These are phyloP conservation scores for Lophura nycthemera DNA, from an alignment of 2,113 vertebrate species.

Conservation along the genomic window DNA sequence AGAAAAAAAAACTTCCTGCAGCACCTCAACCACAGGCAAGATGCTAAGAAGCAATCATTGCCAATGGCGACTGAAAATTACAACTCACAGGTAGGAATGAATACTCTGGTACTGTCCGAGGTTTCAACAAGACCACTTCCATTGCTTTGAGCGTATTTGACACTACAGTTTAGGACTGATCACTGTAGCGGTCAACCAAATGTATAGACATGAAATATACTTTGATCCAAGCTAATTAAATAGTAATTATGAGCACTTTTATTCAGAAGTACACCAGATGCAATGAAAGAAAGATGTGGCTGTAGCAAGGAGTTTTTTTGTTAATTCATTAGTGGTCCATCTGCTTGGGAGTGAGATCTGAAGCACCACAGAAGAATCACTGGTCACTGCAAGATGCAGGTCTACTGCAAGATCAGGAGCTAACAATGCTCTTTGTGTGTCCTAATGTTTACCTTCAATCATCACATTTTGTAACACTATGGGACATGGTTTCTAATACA, in stretches of 20 bases:
- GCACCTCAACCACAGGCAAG: background rate
- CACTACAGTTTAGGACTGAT: background rate
- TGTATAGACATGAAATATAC: background rate
- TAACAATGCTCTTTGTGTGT: background rate
- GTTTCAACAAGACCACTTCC: background rate
- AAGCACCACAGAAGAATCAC: background rate
- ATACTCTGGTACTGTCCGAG: background rate
- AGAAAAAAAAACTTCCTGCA: background rate
- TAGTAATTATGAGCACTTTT: fast-evolving
- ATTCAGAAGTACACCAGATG: background rate
- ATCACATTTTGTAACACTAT: background rate
- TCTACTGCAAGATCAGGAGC: background rate
- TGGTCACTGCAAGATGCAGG: background rate
- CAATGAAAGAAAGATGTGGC: fast-evolving
- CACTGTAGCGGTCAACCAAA: background rate
- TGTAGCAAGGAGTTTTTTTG: background rate
- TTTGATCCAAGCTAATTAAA: background rate
- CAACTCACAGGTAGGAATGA: background rate
- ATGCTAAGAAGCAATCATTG: background rate
- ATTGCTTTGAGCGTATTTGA: background rate
- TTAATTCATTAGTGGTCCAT: background rate
- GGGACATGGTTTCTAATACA: background rate
- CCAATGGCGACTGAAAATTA: background rate
- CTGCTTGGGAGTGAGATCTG: background rate
- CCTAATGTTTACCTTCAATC: background rate